Evolutionary conservation across 2,113 vertebrate genomes (phyloP), one percentile per base, ranked within the genome.

Genomic region (Stegostoma tigrinum): DNA sequence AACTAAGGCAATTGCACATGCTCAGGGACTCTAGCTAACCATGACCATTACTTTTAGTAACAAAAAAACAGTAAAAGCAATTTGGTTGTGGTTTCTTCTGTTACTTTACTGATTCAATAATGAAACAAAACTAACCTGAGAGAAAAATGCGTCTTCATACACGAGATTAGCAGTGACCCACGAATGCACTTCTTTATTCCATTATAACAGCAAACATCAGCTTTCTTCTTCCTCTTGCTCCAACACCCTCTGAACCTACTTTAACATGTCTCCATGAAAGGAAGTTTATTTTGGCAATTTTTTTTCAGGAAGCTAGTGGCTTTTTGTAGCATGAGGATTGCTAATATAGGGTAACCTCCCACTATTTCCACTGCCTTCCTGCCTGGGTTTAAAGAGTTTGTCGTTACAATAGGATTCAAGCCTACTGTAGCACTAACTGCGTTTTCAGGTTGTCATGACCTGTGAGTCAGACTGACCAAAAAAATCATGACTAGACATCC

Each of bases 351-450:
- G 97, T 96, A 96, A 97, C 91, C 96, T 96, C 96, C 97, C 96
- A 96, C 78, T 95, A 97, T 96, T 96, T 97, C 97, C 96, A 97
- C 96, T 97, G 96, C 96, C 96, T 97, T 98, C 97, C 97, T 98
- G 96, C 97, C 96, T 96, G 96, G 17, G 95, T 96, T 95, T 96
- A 66, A 97, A 96, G 96, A 90, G 96, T 96, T 96, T 95, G 61
- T 96, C 96, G 96, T 70, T 96, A 96, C 95, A 78, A 97, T 97
- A 83, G 89, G 96, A 72, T 95, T 42, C 30, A 95, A 95, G 52
- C 27, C 27, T 48, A 48, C 34, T 68, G n/a, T 64, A 94, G 38
- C 91, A 2, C 61, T 38, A 64, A 68, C 7, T 67, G n/a, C 5
- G 48, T 95, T 95, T 95, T 72, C 21, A 95, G 30, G 30, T 15